phyloP scores from a whole-genome alignment of 2,113 vertebrate genomes.

The Passer domesticus region DNA sequence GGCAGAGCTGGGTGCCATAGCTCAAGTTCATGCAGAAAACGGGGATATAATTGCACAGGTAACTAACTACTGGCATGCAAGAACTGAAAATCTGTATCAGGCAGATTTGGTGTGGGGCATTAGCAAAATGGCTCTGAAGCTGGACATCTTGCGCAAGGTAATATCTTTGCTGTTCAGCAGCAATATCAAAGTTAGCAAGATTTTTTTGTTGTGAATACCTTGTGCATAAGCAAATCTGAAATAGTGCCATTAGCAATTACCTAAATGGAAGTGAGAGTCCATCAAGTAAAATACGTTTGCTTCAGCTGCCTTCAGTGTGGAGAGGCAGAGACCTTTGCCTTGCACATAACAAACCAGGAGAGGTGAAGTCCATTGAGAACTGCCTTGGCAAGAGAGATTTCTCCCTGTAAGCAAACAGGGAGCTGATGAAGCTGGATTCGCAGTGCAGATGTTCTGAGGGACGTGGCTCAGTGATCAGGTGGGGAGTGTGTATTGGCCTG shows the following conservation, averaged over 20 bases:
- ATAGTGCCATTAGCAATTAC: not conserved
- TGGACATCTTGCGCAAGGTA: not conserved
- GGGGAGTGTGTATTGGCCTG: not conserved
- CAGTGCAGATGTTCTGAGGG: not conserved
- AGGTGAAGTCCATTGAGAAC: not conserved
- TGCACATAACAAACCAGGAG: not conserved
- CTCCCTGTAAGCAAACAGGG: not conserved
- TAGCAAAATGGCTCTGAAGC: not conserved
- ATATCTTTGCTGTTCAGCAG: not conserved
- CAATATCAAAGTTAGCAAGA: not conserved
- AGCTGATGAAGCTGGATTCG: not conserved
- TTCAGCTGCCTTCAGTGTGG: not conserved
- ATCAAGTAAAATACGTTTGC: not conserved
- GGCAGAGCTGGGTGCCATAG: conserved; percentile 89
- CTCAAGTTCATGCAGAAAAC: conserved; percentile 96
- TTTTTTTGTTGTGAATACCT: not conserved
- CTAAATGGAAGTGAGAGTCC: not conserved
- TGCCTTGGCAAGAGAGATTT: not conserved
- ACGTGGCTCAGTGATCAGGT: not conserved
- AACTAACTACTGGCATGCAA: not conserved
- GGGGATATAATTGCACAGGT: conserved; percentile 98
- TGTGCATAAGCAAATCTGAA: not conserved
- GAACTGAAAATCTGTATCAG: not conserved
- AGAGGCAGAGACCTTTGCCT: not conserved
- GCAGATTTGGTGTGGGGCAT: not conserved